Evolutionary conservation across 2,797 vertebrate species (phyloP).

Genomic region (Austrolebias charrua): DNA sequence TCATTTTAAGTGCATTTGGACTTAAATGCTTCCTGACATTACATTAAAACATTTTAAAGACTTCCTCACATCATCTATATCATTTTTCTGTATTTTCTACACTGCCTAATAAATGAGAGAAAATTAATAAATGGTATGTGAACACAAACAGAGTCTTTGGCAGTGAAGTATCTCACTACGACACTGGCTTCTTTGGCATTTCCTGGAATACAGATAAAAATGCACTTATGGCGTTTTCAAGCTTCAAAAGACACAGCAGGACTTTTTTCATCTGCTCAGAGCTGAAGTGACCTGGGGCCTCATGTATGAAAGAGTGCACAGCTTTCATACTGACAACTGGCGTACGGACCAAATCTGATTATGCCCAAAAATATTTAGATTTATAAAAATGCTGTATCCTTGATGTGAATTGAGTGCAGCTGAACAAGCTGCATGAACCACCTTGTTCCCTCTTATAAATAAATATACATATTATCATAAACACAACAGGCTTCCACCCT

Average conservation of each 20-base stretch:
- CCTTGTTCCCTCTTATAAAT: too few species aligned
- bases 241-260: conserved; percentile 4
- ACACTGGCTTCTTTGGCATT: conserved; percentile 43
- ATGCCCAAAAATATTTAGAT: too few species aligned
- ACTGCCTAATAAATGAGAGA: conserved; percentile 15
- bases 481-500: too few species aligned
- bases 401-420: too few species aligned
- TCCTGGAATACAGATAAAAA: conserved; percentile 39
- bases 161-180: conserved; percentile 31
- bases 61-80: conserved; percentile 27
- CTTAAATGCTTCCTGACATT: conserved; percentile 38
- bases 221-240: conserved; percentile 20
- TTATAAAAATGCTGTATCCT: too few species aligned
- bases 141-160: conserved; percentile 10
- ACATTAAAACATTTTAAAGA: conserved; percentile 28
- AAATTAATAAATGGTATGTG: conserved; percentile 34
- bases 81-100: conserved; percentile 17
- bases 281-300: conserved; percentile 6
- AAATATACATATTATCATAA: too few species aligned
- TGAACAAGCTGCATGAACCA: too few species aligned
- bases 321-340: too few species aligned
- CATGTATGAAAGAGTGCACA: too few species aligned
- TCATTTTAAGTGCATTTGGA: conserved; percentile 9
- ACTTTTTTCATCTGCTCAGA: conserved; percentile 6
- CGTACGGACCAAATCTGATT: too few species aligned